phyloP scores from a whole-genome alignment of 2,797 vertebrate genomes.

The Streptopelia turtur region DNA sequence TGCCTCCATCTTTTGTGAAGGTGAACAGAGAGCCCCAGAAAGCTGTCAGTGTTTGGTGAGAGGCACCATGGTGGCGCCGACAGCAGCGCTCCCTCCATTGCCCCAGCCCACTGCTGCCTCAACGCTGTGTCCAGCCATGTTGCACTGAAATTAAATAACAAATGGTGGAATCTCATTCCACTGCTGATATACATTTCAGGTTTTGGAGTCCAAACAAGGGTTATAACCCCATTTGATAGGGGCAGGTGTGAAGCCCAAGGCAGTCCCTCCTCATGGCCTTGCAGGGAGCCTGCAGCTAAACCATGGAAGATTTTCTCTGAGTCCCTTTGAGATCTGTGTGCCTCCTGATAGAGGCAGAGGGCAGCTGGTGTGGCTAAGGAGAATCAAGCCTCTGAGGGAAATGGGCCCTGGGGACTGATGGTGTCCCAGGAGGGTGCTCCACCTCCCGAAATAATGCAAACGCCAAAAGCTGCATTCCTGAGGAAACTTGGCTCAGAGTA shows the following conservation, averaged over 20 bases:
- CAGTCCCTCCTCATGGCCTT: background rate
- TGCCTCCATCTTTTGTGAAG: background rate
- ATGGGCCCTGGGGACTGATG: fast-evolving
- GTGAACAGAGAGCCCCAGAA: background rate
- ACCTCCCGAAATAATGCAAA: fast-evolving
- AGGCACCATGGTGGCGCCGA: background rate
- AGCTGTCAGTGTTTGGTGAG: background rate
- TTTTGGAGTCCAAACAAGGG: background rate
- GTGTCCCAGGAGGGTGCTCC: fast-evolving
- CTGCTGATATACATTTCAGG: fast-evolving
- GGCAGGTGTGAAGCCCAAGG: background rate
- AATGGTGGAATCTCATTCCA: fast-evolving
- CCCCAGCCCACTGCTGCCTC: fast-evolving
- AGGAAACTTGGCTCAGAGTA: fast-evolving
- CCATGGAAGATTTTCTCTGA: background rate
- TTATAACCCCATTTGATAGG: background rate
- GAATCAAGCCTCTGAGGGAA: background rate
- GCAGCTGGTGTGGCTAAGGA: background rate
- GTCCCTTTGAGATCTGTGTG: background rate
- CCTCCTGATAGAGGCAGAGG: fast-evolving
- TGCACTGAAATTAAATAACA: background rate
- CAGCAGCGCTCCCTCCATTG: background rate
- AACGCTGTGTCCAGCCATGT: fast-evolving
- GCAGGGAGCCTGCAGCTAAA: fast-evolving
- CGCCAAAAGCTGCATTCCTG: background rate